Evolutionary conservation across 1,140 invertebrate genomes (phyloP), one percentile per base, ranked within the genome.

Genomic region (Coptotermes formosanus): DNA sequence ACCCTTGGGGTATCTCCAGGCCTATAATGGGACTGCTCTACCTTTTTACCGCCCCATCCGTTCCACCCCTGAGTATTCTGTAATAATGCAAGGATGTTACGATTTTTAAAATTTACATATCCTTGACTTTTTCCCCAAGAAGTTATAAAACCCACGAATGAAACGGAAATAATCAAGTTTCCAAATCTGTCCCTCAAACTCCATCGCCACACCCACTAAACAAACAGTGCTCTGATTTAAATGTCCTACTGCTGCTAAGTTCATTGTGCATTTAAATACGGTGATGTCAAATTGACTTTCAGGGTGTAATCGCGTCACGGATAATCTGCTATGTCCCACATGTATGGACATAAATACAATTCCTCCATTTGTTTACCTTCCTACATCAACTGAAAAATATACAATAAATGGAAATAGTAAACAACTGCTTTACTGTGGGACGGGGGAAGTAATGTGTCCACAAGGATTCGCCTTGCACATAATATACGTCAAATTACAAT

Each of bases 211-310:
- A 75, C 64, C 64, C 64, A 75, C 25, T 75, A n/a, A n/a, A 30
- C 64, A 75, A 75, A 75, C 64, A 25, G 25, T 30, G n/a, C n/a
- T 30, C 64, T 75, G 64, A 30, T 75, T 75, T 25, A 75, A 75
- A 75, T 75, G 64, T 14, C 64, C 64, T 75, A 6, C 16, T 30
- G 64, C 64, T 30, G 1, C 64, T 30, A 30, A 75, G 0, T 19
- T 55, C 52, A 16, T 0, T 14, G 64, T 30, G 2, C 64, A 2
- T 30, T n/a, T 11, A 75, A 30, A 75, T n/a, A 75, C 12, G n/a
- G 64, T 11, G 64, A 75, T 75, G 64, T 75, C 64, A 75, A 75
- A 75, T 75, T 75, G 64, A 75, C 30, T 75, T 75, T 75, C 64
- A 75, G 64, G 64, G 64, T 75, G 64, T 75, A n/a, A 75, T 75